Conservation (phyloP, 2,113 vertebrate species). For the Cathartes aura region DNA sequence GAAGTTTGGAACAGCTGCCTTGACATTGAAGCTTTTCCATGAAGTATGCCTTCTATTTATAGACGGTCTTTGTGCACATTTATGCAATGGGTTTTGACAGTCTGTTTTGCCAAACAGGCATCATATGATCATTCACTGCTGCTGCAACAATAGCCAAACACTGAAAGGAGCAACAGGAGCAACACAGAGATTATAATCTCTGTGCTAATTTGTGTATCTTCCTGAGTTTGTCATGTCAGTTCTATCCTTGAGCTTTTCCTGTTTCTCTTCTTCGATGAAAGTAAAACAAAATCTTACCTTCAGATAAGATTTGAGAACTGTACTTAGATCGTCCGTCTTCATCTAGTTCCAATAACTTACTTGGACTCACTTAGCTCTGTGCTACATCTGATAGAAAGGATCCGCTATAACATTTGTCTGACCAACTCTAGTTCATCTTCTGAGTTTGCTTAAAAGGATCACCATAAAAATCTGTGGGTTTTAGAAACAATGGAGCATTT, state of each 20-base stretch:
- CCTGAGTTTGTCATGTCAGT: accelerated
- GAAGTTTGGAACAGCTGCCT: background rate
- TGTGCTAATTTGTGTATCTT: background rate
- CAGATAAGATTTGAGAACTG: background rate
- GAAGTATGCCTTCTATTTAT: background rate
- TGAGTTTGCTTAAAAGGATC: background rate
- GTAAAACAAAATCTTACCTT: background rate
- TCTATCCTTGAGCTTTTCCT: background rate
- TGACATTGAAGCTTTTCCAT: background rate
- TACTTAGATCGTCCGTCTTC: background rate
- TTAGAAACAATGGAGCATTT: background rate
- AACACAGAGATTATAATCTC: background rate
- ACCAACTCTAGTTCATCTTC: background rate
- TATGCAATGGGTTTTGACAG: background rate
- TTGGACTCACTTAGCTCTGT: background rate
- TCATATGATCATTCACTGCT: background rate
- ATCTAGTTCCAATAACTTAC: background rate
- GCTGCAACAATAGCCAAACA: background rate
- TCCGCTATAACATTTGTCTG: background rate
- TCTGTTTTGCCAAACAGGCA: background rate
- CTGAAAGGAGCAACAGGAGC: background rate
- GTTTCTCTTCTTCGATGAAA: background rate
- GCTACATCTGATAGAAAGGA: background rate
- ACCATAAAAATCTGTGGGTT: background rate
- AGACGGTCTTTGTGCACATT: background rate